These are phyloP conservation scores for Dryobates pubescens DNA, from an alignment of 2,797 vertebrate genomes.

Conservation along the genomic window DNA sequence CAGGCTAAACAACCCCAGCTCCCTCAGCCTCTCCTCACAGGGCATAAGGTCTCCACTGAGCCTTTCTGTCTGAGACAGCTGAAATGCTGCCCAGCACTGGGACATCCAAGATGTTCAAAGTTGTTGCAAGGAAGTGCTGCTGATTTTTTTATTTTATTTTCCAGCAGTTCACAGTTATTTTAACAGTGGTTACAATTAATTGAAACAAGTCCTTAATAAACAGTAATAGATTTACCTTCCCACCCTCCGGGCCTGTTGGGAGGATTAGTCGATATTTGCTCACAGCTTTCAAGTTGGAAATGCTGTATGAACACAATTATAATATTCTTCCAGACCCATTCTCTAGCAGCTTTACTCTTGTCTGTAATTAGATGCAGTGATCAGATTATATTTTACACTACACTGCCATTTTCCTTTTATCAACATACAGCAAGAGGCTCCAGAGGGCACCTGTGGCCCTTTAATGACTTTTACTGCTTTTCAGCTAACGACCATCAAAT, in stretches of 20 bases:
- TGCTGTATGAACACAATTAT: constrained; percentile 44
- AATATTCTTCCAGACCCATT: constrained; percentile 44
- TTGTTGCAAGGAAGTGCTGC: neutral
- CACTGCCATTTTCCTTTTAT: constrained; percentile 37
- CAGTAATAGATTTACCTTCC: constrained; percentile 65
- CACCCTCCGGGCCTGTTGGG: neutral
- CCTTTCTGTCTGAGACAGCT: neutral
- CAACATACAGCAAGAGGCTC: constrained; percentile 29
- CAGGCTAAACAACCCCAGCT: too few relatives aligned
- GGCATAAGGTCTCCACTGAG: too few relatives aligned
- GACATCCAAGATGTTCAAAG: neutral
- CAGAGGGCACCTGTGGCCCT: constrained; percentile 21
- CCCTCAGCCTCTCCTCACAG: too few relatives aligned
- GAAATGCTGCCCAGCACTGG: neutral
- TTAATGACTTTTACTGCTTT: constrained; percentile 37
- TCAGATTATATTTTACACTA: constrained; percentile 54
- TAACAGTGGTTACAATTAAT: constrained; percentile 54
- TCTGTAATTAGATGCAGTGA: constrained; percentile 57
- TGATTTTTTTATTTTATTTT: neutral
- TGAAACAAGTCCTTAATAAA: constrained; percentile 65
- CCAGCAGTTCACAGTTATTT: constrained; percentile 28
- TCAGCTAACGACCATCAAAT: constrained; percentile 4
- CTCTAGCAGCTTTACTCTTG: constrained; percentile 44
- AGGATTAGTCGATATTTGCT: constrained; percentile 65
- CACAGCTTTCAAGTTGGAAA: constrained; percentile 56